Evolutionary conservation across 2,797 vertebrate species (phyloP).

Genomic region (Thamnophis elegans): DNA sequence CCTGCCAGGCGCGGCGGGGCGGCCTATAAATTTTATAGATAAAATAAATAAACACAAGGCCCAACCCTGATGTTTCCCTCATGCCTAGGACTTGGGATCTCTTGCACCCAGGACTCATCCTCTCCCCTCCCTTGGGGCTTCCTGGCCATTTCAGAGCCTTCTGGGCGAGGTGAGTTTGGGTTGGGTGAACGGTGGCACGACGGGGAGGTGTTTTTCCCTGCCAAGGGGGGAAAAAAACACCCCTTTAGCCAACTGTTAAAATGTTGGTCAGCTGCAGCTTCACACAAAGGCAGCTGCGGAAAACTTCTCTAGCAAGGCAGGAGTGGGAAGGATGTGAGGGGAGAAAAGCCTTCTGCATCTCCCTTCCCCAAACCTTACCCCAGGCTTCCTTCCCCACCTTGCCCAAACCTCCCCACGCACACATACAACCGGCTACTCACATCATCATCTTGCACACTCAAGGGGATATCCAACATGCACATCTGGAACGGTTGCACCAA

Average conservation of each 20-base stretch:
- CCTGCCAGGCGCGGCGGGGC: no score
- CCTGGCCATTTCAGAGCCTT: neutral
- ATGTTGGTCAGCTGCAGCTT: neutral
- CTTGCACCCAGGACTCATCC: neutral
- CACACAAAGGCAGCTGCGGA: neutral
- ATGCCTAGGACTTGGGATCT: neutral
- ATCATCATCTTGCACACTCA: conserved; percentile 80
- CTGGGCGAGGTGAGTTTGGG: neutral
- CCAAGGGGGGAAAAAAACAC: no score
- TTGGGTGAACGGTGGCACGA: no score
- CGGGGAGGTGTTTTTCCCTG: no score
- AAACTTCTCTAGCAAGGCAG: neutral
- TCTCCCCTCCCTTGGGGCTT: neutral
- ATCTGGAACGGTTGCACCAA: conserved; percentile 84
- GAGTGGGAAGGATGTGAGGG: neutral
- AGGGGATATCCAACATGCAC: conserved; percentile 86
- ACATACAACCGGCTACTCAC: conserved; percentile 69
- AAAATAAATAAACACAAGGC: neutral
- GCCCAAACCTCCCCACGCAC: neutral
- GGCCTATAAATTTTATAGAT: neutral
- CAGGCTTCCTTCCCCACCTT: no score
- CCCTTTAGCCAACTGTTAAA: neutral
- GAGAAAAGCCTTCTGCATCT: neutral
- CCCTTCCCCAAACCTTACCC: neutral
- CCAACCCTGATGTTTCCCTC: neutral